These are phyloP conservation scores for Aix galericulata DNA, from an alignment of 2,113 vertebrate genomes.

Conservation along the genomic window DNA sequence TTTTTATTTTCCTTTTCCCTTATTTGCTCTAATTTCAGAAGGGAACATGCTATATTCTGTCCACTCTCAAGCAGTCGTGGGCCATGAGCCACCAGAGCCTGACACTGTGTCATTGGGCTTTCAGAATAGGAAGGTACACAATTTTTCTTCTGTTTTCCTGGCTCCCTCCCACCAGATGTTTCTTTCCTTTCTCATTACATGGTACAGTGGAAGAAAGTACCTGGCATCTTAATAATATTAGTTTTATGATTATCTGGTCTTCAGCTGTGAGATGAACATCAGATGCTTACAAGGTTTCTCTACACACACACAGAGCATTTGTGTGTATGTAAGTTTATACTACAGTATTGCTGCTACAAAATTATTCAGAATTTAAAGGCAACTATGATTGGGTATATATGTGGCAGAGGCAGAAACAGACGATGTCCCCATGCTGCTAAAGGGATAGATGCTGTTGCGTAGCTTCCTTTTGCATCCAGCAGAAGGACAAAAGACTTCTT, in stretches of 20 bases:
- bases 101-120: background rate
- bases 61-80: background rate
- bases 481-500: background rate
- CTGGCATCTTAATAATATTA: background rate
- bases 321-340: background rate
- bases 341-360: background rate
- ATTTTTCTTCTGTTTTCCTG: background rate
- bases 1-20: background rate
- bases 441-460: background rate
- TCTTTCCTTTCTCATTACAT: background rate
- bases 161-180: background rate
- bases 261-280: conserved; percentile 32
- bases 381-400: background rate
- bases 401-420: background rate
- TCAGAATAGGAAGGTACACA: background rate
- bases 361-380: background rate
- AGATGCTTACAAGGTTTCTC: background rate
- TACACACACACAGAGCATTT: background rate
- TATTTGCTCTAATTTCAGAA: conserved; percentile 7
- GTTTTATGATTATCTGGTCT: background rate
- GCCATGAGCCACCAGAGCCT: background rate
- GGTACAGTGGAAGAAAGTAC: background rate
- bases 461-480: background rate
- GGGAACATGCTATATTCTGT: background rate
- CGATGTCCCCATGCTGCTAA: background rate